These are phyloP conservation scores for Brachionus angularis DNA, from an alignment of 1,140 invertebrate species.

Conservation along the genomic window DNA sequence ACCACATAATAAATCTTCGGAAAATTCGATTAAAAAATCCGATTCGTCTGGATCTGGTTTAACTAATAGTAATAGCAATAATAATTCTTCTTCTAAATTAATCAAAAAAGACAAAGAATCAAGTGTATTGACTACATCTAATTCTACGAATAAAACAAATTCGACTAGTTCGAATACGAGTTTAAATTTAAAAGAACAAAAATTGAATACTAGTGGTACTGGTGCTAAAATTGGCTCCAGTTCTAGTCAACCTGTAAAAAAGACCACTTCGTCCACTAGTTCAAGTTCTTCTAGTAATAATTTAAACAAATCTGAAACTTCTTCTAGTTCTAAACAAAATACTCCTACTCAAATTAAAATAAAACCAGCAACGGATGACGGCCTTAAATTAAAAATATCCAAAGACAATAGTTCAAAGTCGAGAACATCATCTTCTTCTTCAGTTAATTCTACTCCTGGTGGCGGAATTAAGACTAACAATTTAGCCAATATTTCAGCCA, in stretches of 20 bases:
- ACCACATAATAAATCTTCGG: too few species aligned
- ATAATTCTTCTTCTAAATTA: too few species aligned
- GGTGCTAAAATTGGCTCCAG: too few species aligned
- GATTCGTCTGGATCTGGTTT: too few species aligned
- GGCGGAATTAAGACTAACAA: not conserved
- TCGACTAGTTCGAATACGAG: not conserved
- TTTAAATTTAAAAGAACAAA: too few species aligned
- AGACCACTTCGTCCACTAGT: not conserved
- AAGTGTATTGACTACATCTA: not conserved
- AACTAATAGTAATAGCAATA: too few species aligned
- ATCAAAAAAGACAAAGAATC: slow-evolving; percentile 1
- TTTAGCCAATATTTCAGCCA: too few species aligned
- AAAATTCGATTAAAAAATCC: not conserved
- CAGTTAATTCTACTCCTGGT: slow-evolving; percentile 14
- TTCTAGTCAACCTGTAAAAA: too few species aligned
- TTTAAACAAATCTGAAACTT: not conserved
- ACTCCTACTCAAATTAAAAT: not conserved
- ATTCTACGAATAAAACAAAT: not conserved
- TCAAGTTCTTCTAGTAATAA: not conserved
- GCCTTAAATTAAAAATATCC: not conserved
- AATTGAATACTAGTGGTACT: too few species aligned
- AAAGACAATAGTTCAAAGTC: slow-evolving; percentile 14
- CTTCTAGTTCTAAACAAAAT: not conserved
- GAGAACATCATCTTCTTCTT: too few species aligned
- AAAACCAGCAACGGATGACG: not conserved